A percentile compares a stretch with the other conserved stretches of the same genome.
These are phyloP conservation scores for Plectus sambesii DNA, from an alignment of 1,140 invertebrate species.

Conservation along the genomic window DNA sequence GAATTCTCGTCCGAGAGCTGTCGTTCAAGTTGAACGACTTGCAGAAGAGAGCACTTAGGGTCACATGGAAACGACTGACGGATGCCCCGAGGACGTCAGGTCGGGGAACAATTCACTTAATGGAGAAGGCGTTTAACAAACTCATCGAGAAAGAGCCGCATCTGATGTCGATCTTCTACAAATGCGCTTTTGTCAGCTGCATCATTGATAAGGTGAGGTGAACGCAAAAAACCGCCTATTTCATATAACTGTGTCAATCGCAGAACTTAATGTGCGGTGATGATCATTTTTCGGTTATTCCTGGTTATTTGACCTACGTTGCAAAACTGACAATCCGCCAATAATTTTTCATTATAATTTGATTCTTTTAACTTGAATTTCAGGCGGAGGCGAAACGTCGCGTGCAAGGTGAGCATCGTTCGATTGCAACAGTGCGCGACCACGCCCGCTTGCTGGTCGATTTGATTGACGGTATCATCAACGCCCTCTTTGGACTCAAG, in stretches of 20 bases:
- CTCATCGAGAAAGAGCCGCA: slow-evolving; percentile 27
- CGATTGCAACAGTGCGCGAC: slow-evolving; percentile 37
- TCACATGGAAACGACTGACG: slow-evolving; percentile 39
- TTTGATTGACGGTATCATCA: slow-evolving; percentile 32
- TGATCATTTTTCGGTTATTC: no score
- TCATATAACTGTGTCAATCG: no score
- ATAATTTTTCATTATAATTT: no score
- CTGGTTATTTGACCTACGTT: no score
- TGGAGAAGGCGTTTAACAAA: slow-evolving; percentile 40
- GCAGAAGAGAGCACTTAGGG: slow-evolving; percentile 37
- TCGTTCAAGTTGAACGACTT: no score
- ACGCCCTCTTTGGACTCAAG: slow-evolving; percentile 28
- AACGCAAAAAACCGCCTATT: no score
- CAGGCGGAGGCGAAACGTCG: no score
- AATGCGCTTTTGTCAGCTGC: slow-evolving; percentile 35
- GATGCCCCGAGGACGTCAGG: slow-evolving; percentile 43
- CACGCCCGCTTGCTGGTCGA: slow-evolving; percentile 40
- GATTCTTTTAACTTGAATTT: no score
- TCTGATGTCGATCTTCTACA: slow-evolving; percentile 37
- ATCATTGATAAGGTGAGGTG: slow-evolving; percentile 37
- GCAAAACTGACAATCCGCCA: no score
- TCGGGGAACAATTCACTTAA: slow-evolving; percentile 38
- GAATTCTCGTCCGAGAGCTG: no score
- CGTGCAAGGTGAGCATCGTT: slow-evolving; percentile 15
- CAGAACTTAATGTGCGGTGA: no score